Percentiles rank a stretch among this genome's conserved stretches.
Conservation (phyloP, 2,888 invertebrate species). For the Apamea crenata region DNA sequence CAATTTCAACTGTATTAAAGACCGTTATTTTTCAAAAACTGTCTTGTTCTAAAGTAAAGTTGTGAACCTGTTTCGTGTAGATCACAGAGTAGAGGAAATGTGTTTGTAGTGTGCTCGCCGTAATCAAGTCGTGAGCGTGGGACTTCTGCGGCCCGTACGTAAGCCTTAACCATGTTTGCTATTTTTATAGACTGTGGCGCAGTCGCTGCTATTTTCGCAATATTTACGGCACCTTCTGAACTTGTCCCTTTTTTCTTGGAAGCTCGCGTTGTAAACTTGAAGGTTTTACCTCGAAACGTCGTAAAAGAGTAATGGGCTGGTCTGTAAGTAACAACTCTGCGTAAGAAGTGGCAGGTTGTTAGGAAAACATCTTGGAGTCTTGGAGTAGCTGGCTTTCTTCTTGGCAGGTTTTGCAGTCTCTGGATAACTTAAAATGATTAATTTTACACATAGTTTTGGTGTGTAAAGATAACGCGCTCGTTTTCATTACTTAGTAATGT, state of each 20-base stretch:
- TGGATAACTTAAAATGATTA: not conserved
- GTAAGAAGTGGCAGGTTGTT: not conserved
- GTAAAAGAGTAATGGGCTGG: conserved; percentile 39
- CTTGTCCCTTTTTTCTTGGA: conserved; percentile 54
- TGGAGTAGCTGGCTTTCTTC: not conserved
- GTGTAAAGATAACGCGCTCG: too few species aligned
- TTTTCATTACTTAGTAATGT: too few species aligned
- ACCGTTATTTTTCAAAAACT: conserved; percentile 5
- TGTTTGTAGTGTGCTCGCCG: conserved; percentile 56
- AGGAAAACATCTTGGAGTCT: not conserved
- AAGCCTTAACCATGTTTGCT: conserved; percentile 74
- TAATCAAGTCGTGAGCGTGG: conserved; percentile 66
- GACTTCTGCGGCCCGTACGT: conserved; percentile 55
- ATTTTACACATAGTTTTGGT: not conserved
- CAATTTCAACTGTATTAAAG: not conserved
- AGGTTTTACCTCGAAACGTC: conserved; percentile 16
- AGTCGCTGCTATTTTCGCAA: conserved; percentile 51
- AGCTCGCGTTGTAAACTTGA: conserved; percentile 24
- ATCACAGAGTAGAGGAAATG: conserved; percentile 45
- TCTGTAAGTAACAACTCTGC: conserved; percentile 15
- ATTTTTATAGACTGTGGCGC: conserved; percentile 67
- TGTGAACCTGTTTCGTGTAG: conserved; percentile 36
- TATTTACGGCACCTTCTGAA: conserved; percentile 64
- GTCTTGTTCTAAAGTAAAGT: not conserved
- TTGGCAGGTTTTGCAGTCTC: not conserved